Evolutionary conservation across 2,113 vertebrate species (phyloP), one percentile per base, ranked within the genome.

Genomic region (Craseonycteris thonglongyai): DNA sequence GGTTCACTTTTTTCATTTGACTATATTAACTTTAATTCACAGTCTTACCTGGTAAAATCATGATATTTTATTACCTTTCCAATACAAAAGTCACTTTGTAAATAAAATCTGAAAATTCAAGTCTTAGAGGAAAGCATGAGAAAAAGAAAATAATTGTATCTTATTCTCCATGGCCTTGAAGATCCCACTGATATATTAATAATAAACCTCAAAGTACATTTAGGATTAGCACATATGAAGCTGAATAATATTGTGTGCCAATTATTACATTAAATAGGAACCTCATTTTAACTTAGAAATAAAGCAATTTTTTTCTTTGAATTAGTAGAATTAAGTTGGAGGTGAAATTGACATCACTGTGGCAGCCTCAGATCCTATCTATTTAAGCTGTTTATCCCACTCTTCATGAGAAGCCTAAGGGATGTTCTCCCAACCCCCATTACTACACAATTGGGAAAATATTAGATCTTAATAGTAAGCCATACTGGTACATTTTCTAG

Each of bases 211-310:
- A 12, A 93, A 95, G 28, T 86, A 88, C 84, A 85, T 95, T 95
- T 96, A 90, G 76, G 71, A 93, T 94, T 91, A 93, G 78, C 96
- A 45, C 56, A 75, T 88, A 95, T 92, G 56, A 90, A 94, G 72
- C 33, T n/a, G 92, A 95, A 95, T 97, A 96, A 95, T 95, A 93
- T 96, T 84, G 79, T 85, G 80, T 95, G 28, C 83, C 95, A 96
- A 94, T 97, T 96, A 96, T 96, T 96, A 94, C 54, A 76, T 95
- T 96, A 96, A 75, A 94, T 94, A 93, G 83, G 79, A 95, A 96
- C 78, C 51, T 66, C 28, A 6, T 81, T 94, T 95, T 96, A 94
- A 93, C 90, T 95, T 94, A 74, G 89, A 94, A 96, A 90, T 86
- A 76, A 93, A 97, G 91, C 83, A 75, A 94, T 96, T 96, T 96